phyloP scores from a whole-genome alignment of 2,797 vertebrate genomes.

The Acanthurus tractus region DNA sequence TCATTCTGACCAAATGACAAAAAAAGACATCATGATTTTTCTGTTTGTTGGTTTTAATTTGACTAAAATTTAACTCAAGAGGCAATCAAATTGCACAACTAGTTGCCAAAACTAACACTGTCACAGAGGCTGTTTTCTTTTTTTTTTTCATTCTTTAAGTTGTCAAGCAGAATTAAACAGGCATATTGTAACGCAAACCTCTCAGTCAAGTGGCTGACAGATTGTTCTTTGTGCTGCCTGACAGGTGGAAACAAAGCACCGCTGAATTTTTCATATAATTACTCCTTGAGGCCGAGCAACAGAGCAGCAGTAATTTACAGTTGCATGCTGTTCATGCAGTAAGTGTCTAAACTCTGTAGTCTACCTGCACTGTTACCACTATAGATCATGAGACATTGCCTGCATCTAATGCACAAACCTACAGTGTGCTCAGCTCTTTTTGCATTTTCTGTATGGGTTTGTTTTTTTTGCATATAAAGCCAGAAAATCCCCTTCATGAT shows the following conservation, averaged over 20 bases:
- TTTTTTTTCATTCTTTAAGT: conserved; percentile 20
- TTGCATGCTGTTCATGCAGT: conserved; percentile 56
- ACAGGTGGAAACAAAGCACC: conserved; percentile 70
- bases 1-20: too few species aligned
- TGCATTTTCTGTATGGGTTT: neutral
- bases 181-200: conserved; percentile 48
- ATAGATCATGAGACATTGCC: neutral
- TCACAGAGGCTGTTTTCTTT: neutral
- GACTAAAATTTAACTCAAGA: neutral
- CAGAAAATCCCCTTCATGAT: conserved; percentile 3
- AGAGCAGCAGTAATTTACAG: conserved; percentile 61
- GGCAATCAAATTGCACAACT: neutral
- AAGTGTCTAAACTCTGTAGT: neutral
- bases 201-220: conserved; percentile 57
- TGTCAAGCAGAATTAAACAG: conserved; percentile 31
- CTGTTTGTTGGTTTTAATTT: neutral
- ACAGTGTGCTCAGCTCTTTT: neutral
- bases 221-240: conserved; percentile 55
- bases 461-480: neutral
- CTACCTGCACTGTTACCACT: conserved; percentile 12
- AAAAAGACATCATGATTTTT: too few species aligned
- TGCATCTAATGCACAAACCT: neutral
- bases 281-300: conserved; percentile 56
- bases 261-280: conserved; percentile 68
- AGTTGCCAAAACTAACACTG: neutral